These are phyloP conservation scores for Scaptomyza cyrtandrae DNA, from an alignment of 2,888 invertebrate genomes.

Conservation along the genomic window DNA sequence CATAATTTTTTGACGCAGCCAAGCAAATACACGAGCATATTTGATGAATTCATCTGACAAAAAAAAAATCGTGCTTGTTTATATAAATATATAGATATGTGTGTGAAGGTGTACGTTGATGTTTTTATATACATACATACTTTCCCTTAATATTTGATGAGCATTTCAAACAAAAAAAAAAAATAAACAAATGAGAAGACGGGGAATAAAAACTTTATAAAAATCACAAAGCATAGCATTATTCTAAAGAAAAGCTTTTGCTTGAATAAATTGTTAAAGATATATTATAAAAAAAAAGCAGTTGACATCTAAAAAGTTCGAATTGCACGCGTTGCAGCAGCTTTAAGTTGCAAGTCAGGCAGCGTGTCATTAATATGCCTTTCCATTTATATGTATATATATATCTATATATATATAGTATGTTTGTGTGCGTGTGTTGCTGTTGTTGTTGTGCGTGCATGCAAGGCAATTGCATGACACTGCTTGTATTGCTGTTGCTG, in stretches of 20 bases:
- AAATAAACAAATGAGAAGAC: slow-evolving; percentile 10
- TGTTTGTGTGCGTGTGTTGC: slow-evolving; percentile 6
- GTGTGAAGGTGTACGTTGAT: slow-evolving; percentile 6
- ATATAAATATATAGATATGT: not conserved
- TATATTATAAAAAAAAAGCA: too few relatives aligned
- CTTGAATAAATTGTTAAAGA: too few relatives aligned
- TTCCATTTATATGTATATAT: slow-evolving; percentile 11
- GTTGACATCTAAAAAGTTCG: slow-evolving; percentile 7
- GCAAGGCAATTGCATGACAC: slow-evolving; percentile 52
- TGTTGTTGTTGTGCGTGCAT: slow-evolving; percentile 40
- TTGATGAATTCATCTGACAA: slow-evolving; percentile 52
- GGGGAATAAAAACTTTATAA: slow-evolving; percentile 2
- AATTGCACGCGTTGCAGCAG: slow-evolving; percentile 22
- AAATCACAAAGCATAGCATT: slow-evolving; percentile 16
- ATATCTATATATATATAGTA: slow-evolving; percentile 8
- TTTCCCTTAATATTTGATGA: slow-evolving; percentile 53
- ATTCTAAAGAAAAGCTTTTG: not conserved
- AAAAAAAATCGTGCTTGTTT: slow-evolving; percentile 30
- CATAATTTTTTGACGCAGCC: slow-evolving; percentile 63
- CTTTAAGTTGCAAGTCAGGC: slow-evolving; percentile 52
- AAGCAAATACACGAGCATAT: slow-evolving; percentile 55
- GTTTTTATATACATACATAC: slow-evolving; percentile 14
- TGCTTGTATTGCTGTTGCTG: slow-evolving; percentile 2
- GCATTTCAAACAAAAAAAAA: slow-evolving; percentile 38
- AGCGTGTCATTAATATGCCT: slow-evolving; percentile 65